Conservation (phyloP, 1,140 invertebrate species). For the Leptestheria dahalacensis region DNA sequence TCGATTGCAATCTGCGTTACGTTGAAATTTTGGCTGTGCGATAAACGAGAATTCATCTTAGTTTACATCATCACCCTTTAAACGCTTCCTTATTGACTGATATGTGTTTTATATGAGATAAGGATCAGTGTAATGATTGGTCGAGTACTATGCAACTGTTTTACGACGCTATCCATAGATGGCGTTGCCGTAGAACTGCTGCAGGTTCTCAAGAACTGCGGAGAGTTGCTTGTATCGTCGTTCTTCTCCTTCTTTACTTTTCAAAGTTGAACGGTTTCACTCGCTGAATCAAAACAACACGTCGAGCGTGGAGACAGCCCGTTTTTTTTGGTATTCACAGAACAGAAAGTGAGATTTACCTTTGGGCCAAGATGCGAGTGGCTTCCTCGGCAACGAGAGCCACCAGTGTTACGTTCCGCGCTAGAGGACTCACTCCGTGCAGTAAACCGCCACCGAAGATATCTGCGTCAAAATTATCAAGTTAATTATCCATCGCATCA, state of each 20-base stretch:
- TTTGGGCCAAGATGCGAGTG: conserved; percentile 32
- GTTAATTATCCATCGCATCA: no score
- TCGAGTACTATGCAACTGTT: not conserved
- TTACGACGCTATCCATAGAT: not conserved
- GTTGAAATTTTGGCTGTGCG: conserved; percentile 7
- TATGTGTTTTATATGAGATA: not conserved
- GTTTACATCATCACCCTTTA: not conserved
- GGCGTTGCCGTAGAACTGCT: not conserved
- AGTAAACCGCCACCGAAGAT: conserved; percentile 20
- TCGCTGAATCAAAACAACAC: no score
- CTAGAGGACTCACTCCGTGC: conserved; percentile 28
- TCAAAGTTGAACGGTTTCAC: not conserved
- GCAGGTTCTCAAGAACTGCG: not conserved
- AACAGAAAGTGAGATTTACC: conserved; percentile 25
- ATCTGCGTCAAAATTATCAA: no score
- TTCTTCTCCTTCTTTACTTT: not conserved
- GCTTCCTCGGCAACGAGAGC: conserved; percentile 38
- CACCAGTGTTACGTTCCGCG: conserved; percentile 33
- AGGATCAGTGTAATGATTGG: not conserved
- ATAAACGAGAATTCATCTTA: not conserved
- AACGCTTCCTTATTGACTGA: not conserved
- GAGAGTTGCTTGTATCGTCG: not conserved
- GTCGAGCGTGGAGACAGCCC: not conserved
- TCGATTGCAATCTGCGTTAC: conserved; percentile 31
- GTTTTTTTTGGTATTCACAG: not conserved